Evolutionary conservation across 2,797 vertebrate genomes (phyloP), one percentile per base, ranked within the genome.

Genomic region (Enoplosus armatus): DNA sequence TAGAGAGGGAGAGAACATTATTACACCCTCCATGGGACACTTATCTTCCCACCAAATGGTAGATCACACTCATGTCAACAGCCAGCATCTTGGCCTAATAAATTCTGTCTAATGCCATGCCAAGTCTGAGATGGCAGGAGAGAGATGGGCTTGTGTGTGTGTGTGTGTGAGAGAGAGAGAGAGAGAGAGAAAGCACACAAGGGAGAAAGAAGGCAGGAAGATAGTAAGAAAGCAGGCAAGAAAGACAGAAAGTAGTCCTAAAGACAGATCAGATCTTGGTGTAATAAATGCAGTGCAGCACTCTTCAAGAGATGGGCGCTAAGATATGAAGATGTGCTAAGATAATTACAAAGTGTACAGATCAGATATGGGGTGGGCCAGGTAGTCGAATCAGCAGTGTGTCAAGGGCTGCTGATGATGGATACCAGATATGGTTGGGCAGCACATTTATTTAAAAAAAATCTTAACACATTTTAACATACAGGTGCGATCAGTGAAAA

Each of bases 11-110:
- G 90, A 92, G 93, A 93, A 94, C 91, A 94, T 94, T 92, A 94
- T 94, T 94, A 94, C 92, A 94, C 82, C 91, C 91, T 90, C 87
- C 87, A 88, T 80, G 83, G 91, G 92, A 93, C 93, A 92, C 89
- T 93, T 94, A 94, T 95, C 94, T 93, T 90, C 86, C 80, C 82
- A 85, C 89, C 93, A 93, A 93, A 93, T 93, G 90, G 88, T 94
- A 93, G 91, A 94, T 95, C 94, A 92, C 90, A 89, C 87, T 90
- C 89, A 82, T 90, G 94, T 95, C 94, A 94, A 94, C 94, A 94
- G 90, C 87, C 85, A 84, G 87, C 89, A 92, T 94, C 91, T 90
- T 83, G 87, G 89, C 87, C 90, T 93, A 92, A 95, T 95, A 95
- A 94, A 94, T 95, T 90, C 87, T 85, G 70, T 85, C 86, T 92